Conservation (phyloP, 1,140 invertebrate genomes). For the Pseudomyrmex dendroicus region DNA sequence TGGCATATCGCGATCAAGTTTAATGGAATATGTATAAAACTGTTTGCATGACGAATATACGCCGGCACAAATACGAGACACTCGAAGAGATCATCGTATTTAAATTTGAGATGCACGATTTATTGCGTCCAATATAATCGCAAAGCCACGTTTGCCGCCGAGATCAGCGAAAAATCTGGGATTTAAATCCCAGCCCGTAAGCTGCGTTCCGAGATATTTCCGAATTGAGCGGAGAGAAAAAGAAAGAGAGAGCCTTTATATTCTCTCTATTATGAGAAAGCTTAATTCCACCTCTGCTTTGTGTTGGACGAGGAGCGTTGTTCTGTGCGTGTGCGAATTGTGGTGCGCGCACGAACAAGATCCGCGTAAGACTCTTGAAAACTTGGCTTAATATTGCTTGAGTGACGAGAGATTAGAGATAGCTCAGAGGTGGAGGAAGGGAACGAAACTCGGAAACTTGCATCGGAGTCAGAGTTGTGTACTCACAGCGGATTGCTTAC, state of each 20-base stretch:
- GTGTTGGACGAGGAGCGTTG: constrained; percentile 1
- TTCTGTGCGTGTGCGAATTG: constrained; percentile 40
- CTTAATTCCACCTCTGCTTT: constrained; percentile 47
- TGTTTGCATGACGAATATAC: background rate
- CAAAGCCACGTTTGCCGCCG: constrained; percentile 13
- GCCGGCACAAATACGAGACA: background rate
- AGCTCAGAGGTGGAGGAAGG: background rate
- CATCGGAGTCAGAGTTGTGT: constrained; percentile 42
- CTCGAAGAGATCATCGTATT: background rate
- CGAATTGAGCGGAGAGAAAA: background rate
- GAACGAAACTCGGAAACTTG: constrained; percentile 52
- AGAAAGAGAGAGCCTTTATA: background rate
- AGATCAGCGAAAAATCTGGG: constrained; percentile 48
- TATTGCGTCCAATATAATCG: constrained; percentile 51
- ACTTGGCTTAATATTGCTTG: constrained; percentile 57
- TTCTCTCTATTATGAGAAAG: constrained; percentile 36
- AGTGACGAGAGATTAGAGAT: constrained; percentile 62
- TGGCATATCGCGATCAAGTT: background rate
- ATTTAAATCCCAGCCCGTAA: constrained; percentile 46
- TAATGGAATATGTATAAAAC: background rate
- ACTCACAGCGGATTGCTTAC: constrained; percentile 66
- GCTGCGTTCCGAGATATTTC: constrained; percentile 3
- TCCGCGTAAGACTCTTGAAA: constrained; percentile 54
- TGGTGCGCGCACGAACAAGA: constrained; percentile 17
- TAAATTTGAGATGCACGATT: constrained; percentile 32